Evolutionary conservation across 2,113 vertebrate species (phyloP), one percentile per base, ranked within the genome.

Genomic region (Candoia aspera): DNA sequence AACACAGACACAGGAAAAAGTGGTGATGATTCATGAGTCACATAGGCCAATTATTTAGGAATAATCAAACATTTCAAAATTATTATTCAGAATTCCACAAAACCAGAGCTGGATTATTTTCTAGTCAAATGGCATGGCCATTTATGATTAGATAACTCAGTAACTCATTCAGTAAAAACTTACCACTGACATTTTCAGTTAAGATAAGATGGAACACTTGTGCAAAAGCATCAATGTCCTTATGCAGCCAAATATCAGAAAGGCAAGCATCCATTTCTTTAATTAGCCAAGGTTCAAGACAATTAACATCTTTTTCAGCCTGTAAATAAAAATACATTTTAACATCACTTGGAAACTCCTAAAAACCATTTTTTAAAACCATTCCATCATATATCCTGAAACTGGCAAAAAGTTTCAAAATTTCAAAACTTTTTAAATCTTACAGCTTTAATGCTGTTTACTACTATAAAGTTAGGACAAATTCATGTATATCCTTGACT

Each of bases 181-280:
- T 97, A 99, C 99, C 99, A 24, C 98, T 98, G 88, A 99, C 97
- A 92, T 97, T 98, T 97, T 99, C 98, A 79, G 98, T 98, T 96
- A 98, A 97, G 96, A 99, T 99, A 79, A 99, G 98, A 93, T 99
- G 98, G 94, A 99, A 99, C 93, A 99, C 97, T 88, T 99, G 98
- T 94, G 96, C 97, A 95, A 99, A 99, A 24, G 97, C 96, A 93
- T 98, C 98, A 42, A 95, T 89, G 91, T 99, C 98, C 95, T 98
- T 98, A 95, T 97, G 96, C 10, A 99, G 95, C 97, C 99, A 99
- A 92, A 99, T 97, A 92, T 97, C 97, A 90, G 98, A 98, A 92
- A 99, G 98, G 97, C 99, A 99, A 58, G 98, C 96, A 96, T 99
- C 99, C 98, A 99, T 99, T 96, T 99, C 98, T 94, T 98, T 98